Conservation (phyloP, 2,797 vertebrate species). For the Botia kubotai region DNA sequence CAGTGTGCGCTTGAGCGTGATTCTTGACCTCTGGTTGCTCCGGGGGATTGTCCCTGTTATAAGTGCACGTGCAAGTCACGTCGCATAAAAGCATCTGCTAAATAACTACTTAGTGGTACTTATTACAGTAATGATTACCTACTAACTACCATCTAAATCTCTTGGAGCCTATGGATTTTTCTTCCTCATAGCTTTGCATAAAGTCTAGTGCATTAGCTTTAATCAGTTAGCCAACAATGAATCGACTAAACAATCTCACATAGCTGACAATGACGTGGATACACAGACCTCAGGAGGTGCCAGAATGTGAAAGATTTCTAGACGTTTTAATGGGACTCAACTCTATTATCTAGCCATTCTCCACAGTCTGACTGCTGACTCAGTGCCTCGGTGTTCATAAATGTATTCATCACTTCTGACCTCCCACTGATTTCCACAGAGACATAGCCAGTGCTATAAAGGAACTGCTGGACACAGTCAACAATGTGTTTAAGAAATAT, state of each 20-base stretch:
- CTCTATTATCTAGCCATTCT: slow-evolving; percentile 30
- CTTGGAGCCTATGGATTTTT: slow-evolving; percentile 24
- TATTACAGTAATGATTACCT: background rate
- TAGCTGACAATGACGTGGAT: slow-evolving; percentile 31
- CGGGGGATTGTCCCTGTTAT: background rate
- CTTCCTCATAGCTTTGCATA: slow-evolving; percentile 15
- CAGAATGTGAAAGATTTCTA: slow-evolving; percentile 25
- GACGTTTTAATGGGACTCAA: slow-evolving; percentile 25
- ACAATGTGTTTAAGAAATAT: slow-evolving; percentile 99
- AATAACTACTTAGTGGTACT: slow-evolving; percentile 3
- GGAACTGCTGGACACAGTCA: slow-evolving; percentile 99
- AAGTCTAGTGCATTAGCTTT: slow-evolving; percentile 25
- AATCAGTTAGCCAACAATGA: slow-evolving; percentile 27
- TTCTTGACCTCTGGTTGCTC: background rate
- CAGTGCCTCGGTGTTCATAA: slow-evolving; percentile 33
- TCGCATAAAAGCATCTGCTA: slow-evolving; percentile 10
- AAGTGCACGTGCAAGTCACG: slow-evolving; percentile 8
- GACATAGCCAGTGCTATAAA: slow-evolving; percentile 99
- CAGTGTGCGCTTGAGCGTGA: background rate
- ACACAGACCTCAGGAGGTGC: slow-evolving; percentile 25
- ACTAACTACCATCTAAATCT: slow-evolving; percentile 18
- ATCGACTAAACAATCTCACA: background rate
- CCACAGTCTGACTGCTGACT: slow-evolving; percentile 30
- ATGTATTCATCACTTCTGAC: slow-evolving; percentile 45
- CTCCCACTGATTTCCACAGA: slow-evolving; percentile 71